Percentiles rank a stretch among this genome's conserved stretches.
Conservation (phyloP, 2,888 invertebrate genomes). For the Cryptocephalus primarius region DNA sequence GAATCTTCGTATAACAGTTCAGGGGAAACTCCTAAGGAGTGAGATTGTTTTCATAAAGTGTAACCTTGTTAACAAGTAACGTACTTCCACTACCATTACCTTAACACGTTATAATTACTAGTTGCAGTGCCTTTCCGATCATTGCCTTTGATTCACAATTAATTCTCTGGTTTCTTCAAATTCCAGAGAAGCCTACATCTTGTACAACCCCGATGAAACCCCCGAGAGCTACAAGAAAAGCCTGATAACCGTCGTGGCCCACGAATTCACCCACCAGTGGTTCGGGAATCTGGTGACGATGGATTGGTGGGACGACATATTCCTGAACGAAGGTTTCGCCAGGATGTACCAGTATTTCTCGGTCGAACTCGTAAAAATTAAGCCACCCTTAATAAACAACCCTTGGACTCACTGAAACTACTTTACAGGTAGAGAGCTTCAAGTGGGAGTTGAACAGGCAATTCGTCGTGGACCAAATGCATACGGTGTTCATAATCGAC, state of each 20-base stretch:
- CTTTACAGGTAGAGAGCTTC: too few species aligned
- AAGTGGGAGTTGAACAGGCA: background rate
- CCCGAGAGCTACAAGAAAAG: conserved; percentile 35
- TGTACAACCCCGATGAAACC: conserved; percentile 33
- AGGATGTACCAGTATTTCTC: conserved; percentile 11
- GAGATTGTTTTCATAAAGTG: too few species aligned
- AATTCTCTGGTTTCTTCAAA: background rate
- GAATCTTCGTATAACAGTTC: too few species aligned
- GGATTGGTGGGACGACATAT: conserved; percentile 63
- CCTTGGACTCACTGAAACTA: too few species aligned
- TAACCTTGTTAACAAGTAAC: too few species aligned
- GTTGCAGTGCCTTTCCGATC: too few species aligned
- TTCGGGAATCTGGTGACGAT: conserved; percentile 68
- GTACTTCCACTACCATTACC: too few species aligned
- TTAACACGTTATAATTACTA: too few species aligned
- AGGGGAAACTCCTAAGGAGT: too few species aligned
- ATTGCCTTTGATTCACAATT: too few species aligned
- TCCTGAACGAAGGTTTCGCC: conserved; percentile 68
- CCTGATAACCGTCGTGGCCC: conserved; percentile 56
- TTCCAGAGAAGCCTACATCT: conserved; percentile 50
- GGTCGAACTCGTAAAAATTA: background rate
- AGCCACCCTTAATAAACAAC: background rate
- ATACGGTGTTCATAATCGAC: background rate
- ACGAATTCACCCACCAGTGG: conserved; percentile 77
- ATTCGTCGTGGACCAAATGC: background rate